These are phyloP conservation scores for Ichneumoninae sp. DNA, from an alignment of 2,888 invertebrate genomes.

Conservation along the genomic window DNA sequence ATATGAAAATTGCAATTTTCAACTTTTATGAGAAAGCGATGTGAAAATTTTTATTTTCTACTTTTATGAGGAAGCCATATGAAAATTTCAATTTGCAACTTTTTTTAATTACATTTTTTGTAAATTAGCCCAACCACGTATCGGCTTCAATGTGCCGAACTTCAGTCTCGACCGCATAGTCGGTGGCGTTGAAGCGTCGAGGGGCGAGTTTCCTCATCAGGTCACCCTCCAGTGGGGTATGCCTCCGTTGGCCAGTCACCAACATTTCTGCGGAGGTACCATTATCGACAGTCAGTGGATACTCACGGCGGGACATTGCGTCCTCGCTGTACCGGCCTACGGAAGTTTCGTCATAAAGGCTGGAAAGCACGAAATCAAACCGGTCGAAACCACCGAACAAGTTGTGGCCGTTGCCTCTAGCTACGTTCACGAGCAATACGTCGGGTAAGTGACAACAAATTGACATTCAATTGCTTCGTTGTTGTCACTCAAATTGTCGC, in stretches of 20 bases:
- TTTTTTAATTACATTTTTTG: background rate
- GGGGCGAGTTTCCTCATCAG: constrained; percentile 84
- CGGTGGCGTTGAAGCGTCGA: constrained; percentile 78
- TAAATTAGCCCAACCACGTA: constrained; percentile 34
- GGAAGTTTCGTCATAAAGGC: constrained; percentile 83
- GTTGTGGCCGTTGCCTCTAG: constrained; percentile 74
- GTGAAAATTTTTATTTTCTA: no score
- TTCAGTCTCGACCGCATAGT: constrained; percentile 67
- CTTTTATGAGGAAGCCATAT: no score
- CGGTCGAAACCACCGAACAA: constrained; percentile 81
- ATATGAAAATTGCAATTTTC: no score
- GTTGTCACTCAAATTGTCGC: background rate
- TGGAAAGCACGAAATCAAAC: constrained; percentile 85
- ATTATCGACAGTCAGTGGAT: constrained; percentile 83
- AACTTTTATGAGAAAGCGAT: no score
- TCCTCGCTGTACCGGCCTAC: constrained; percentile 76
- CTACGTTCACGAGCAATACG: constrained; percentile 79
- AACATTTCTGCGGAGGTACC: constrained; percentile 85
- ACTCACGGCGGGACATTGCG: constrained; percentile 84
- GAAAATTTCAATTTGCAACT: no score
- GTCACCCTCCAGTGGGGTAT: constrained; percentile 83
- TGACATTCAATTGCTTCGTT: background rate
- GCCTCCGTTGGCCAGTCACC: constrained; percentile 61
- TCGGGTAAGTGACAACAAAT: constrained; percentile 72
- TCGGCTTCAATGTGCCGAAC: constrained; percentile 65